Evolutionary conservation across 2,888 invertebrate species (phyloP).

Genomic region (Pseudococcus jackbeardsleyi): DNA sequence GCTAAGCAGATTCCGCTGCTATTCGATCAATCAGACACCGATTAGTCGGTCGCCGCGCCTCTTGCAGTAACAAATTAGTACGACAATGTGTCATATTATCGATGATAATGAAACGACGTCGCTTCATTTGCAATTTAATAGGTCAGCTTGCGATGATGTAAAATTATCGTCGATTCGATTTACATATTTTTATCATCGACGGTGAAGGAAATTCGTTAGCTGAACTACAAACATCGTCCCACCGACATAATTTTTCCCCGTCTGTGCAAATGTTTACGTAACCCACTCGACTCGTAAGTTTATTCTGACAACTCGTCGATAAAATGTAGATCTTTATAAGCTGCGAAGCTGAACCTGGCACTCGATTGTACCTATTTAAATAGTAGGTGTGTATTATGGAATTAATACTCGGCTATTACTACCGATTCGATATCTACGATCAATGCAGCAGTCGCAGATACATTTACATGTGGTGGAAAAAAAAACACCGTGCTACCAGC

Average conservation of each 20-base stretch:
- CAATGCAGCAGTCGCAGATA: not conserved
- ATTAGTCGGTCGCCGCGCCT: no score
- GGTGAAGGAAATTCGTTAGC: not conserved
- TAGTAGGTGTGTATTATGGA: not conserved
- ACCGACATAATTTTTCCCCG: not conserved
- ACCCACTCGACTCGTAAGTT: no score
- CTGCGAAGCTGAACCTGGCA: no score
- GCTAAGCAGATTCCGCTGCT: no score
- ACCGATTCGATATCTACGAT: no score
- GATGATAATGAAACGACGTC: constrained; percentile 26
- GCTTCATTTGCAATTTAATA: constrained; percentile 43
- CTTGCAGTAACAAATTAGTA: not conserved
- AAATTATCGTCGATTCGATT: not conserved
- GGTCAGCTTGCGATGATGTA: constrained; percentile 17
- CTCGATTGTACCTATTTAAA: no score
- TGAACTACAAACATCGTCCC: not conserved
- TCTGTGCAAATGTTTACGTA: not conserved
- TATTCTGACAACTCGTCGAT: no score
- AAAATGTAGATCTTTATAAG: no score
- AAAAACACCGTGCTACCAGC: not conserved
- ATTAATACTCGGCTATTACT: no score
- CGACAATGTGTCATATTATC: not conserved
- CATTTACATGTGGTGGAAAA: not conserved
- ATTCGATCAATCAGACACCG: no score
- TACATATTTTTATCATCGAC: not conserved